Conservation (phyloP, 64 coral and sea anemone species). For the Anthopleura sola region DNA sequence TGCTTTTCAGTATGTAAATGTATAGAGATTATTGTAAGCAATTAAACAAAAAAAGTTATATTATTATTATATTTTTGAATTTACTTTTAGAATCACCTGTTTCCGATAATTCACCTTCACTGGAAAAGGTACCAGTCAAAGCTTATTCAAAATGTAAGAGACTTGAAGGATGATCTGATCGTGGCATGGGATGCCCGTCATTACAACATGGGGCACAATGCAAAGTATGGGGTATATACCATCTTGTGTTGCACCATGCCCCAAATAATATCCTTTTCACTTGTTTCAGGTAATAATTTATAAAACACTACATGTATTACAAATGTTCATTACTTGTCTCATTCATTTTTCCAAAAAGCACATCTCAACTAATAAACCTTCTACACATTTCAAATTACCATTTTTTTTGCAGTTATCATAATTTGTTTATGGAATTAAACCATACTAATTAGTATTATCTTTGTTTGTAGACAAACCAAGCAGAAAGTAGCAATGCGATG, state of each 20-base stretch:
- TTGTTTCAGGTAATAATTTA: conserved; percentile 29
- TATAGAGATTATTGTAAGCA: too few species aligned
- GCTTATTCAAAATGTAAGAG: neutral
- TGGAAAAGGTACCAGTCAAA: neutral
- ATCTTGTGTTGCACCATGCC: too few species aligned
- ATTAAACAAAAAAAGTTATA: too few species aligned
- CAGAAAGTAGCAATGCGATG: too few species aligned
- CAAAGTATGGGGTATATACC: conserved; percentile 24
- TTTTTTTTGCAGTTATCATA: too few species aligned
- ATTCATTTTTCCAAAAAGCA: too few species aligned
- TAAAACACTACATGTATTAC: neutral
- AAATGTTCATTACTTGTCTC: neutral
- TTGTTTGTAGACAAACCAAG: too few species aligned
- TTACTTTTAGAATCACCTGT: neutral
- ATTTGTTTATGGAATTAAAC: too few species aligned
- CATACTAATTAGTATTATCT: neutral
- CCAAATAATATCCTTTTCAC: neutral
- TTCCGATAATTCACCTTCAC: neutral
- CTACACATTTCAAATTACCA: neutral
- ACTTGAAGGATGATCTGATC: neutral
- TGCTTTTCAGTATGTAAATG: too few species aligned
- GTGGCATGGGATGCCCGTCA: conserved; percentile 6
- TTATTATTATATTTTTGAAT: too few species aligned
- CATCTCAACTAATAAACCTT: neutral
- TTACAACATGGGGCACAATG: conserved; percentile 23